Base-by-base conservation (phyloP, 2,113 vertebrate species). In the Haemorhous mexicanus region DNA sequence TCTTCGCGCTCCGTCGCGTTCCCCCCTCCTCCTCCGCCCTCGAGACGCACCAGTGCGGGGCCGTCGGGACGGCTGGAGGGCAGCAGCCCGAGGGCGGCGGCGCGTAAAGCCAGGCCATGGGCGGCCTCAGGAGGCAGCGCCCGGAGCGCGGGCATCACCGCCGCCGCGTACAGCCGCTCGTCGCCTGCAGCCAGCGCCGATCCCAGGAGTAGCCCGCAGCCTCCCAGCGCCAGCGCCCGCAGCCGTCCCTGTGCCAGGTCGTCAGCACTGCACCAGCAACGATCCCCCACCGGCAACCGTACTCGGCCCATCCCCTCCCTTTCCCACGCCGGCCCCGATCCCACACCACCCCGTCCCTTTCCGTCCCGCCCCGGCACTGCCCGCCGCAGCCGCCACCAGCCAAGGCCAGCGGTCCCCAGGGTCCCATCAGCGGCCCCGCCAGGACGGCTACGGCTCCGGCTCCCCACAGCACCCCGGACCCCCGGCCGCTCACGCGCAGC, bases 91-190 rank as follows among this genome's bases (percentile, higher is more conserved):
- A 75, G 26, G 10, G 82, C 73, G 10, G 89, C 92, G 16, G n/a
- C 78, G 20, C 94, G 89, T 28, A 95, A 15, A 7, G 94, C 94
- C 82, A 95, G 44, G 4, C 86, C 43, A 43, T 95, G 94, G 11
- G 92, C 94, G 7, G 68, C 10, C 82, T 95, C 94, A 1, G 94
- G 89, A 5, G 89, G 67, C 4, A 94, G 58, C 17, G 22, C 52
- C 23, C 85, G 89, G 2, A 95, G 82, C 62, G 47, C 85, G 11
- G 94, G 92, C 89, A 94, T 87, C 70, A 78, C 84, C 49, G 13
- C 76, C 69, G 28, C 28, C 70, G 55, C 13, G 59, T 69, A 93
- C 3, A 95, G 41, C 46, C 85, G 44, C 33, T 95, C 94, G 44
- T 89, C 76, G 9, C 92, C 67, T 5, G 66, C 41, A 33, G 62